Evolutionary conservation across 2,888 invertebrate genomes (phyloP).

Genomic region (Carcina quercana): DNA sequence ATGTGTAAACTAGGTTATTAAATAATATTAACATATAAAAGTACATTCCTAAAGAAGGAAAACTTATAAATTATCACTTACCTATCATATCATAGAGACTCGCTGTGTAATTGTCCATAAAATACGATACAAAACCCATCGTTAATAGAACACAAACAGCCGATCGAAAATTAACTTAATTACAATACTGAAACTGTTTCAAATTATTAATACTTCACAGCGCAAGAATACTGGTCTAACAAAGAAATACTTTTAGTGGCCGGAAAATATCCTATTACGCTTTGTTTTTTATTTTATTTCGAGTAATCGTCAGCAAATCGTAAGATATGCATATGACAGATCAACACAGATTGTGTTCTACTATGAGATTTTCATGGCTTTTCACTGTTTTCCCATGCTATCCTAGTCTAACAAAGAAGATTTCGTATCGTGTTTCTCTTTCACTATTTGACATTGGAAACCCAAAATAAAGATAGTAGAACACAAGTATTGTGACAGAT

Average conservation of each 20-base stretch:
- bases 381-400: no score
- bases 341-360: no score
- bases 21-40: no score
- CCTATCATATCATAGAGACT: slow-evolving; percentile 60
- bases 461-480: no score
- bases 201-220: slow-evolving; percentile 15
- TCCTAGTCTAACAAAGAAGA: no score
- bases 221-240: slow-evolving; percentile 20
- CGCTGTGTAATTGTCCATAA: slow-evolving; percentile 53
- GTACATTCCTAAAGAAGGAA: no score
- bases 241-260: slow-evolving; percentile 18
- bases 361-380: no score
- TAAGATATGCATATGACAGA: not conserved
- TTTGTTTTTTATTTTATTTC: slow-evolving; percentile 28
- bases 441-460: no score
- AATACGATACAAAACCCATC: slow-evolving; percentile 53
- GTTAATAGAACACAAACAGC: slow-evolving; percentile 22
- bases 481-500: no score
- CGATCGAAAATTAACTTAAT: slow-evolving; percentile 21
- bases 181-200: slow-evolving; percentile 2
- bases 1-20: no score
- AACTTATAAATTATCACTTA: slow-evolving; percentile 27
- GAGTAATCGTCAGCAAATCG: slow-evolving; percentile 23
- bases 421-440: no score
- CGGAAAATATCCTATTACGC: slow-evolving; percentile 26